Evolutionary conservation across 2,113 vertebrate species (phyloP), one percentile per base, ranked within the genome.

Genomic region (Oncorhynchus kisutch): DNA sequence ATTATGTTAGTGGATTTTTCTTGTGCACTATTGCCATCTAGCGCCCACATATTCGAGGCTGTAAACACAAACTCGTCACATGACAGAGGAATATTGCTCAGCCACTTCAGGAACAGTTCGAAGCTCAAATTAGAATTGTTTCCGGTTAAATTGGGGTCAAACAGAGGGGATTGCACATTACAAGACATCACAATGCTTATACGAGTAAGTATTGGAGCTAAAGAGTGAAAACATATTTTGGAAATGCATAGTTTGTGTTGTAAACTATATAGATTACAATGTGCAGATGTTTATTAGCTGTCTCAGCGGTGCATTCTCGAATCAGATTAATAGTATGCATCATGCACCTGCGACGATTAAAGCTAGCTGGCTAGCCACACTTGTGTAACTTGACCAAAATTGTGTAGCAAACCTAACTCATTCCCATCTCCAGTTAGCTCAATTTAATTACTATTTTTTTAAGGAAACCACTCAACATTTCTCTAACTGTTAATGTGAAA

Each of bases 121-220:
- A 57, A 7, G 69, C 27, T 57, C 22, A 69, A 3, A 1, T 0
- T 9, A 8, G 20, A 22, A 80, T 13, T 66, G 57, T 0, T 89
- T 91, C 90, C 91, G 88, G 91, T 66, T 73, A 2, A 59, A 0
- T 1, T 65, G n/a, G 80, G 85, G 84, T 90, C 76, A 84, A 16
- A 29, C 48, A 22, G 13, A 67, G 54, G 72, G 64, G 18, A 81
- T 51, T 73, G 24, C 24, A 76, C 25, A 4, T 57, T 59, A 2
- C 70, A 67, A 5, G 7, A 9, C n/a, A n/a, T 74, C 34, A 77
- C 78, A 72, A 93, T 93, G 92, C 73, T 92, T 45, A 72, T 92
- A 83, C 84, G 88, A 73, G 92, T 93, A 71, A 92, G 91, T 92
- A 85, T 45, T 48, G 5, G 60, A 14, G 2, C 18, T 20, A 24